These are phyloP conservation scores for Moxostoma hubbsi DNA, from an alignment of 2,797 vertebrate species.

Conservation along the genomic window DNA sequence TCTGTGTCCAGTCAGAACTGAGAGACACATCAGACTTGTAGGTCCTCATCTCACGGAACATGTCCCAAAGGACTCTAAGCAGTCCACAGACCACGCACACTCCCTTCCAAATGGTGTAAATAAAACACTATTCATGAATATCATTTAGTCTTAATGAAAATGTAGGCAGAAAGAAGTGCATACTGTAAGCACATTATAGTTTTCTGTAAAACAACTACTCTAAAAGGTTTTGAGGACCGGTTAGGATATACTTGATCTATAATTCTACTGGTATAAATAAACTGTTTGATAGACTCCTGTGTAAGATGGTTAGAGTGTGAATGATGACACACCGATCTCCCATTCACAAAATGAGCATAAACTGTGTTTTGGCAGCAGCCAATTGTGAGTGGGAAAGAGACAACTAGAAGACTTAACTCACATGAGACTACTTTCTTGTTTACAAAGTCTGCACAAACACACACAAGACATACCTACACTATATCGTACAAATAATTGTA, in stretches of 20 bases:
- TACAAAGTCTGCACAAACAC: not conserved
- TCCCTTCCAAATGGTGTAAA: constrained; percentile 3
- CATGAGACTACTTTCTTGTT: constrained; percentile 1
- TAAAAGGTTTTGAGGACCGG: not conserved
- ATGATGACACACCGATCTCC: constrained; percentile 2
- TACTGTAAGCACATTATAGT: no score
- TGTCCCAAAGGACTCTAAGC: not conserved
- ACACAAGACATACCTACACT: not conserved
- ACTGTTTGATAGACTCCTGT: not conserved
- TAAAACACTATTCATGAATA: constrained; percentile 26
- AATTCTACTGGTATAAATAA: not conserved
- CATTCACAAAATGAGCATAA: constrained; percentile 7
- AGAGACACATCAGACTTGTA: not conserved
- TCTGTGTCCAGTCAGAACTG: not conserved
- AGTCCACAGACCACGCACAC: not conserved
- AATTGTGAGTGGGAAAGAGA: not conserved
- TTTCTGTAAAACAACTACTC: not conserved
- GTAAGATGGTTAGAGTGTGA: not conserved
- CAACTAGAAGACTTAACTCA: not conserved
- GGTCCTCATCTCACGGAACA: not conserved
- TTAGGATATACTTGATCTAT: not conserved
- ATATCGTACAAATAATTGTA: not conserved
- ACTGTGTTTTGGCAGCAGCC: not conserved
- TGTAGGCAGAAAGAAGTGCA: not conserved
- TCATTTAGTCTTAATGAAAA: not conserved